phyloP scores from a whole-genome alignment of 2,888 invertebrate genomes.

The Drosophila conformis region DNA sequence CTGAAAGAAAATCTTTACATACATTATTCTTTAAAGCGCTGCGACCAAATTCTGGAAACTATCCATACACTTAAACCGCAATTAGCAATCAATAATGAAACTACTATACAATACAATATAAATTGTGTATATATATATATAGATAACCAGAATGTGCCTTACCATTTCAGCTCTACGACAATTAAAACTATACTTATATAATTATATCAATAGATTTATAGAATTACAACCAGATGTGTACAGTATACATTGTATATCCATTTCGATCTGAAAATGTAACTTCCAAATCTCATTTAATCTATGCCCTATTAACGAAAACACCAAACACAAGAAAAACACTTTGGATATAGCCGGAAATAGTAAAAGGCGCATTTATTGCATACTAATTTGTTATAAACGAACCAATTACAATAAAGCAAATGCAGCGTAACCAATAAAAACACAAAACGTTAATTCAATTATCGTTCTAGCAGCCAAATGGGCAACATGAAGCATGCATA shows the following conservation, averaged over 20 bases:
- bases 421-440: constrained; percentile 40
- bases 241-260: constrained; percentile 1
- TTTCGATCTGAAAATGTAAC: constrained; percentile 8
- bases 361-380: constrained; percentile 54
- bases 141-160: constrained; percentile 64
- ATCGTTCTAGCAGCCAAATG: not conserved
- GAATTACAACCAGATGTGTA: constrained; percentile 36
- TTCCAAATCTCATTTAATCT: constrained; percentile 39
- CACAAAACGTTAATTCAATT: constrained; percentile 7
- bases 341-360: constrained; percentile 23
- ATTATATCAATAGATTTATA: constrained; percentile 9
- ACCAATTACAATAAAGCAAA: constrained; percentile 64
- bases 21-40: constrained; percentile 22
- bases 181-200: not conserved
- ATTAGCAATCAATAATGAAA: constrained; percentile 68
- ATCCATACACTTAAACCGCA: constrained; percentile 49
- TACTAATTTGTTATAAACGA: constrained; percentile 52
- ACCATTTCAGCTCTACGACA: constrained; percentile 37
- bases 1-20: constrained; percentile 3
- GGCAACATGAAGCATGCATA: constrained; percentile 11
- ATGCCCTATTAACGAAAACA: constrained; percentile 24
- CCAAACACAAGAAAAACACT: constrained; percentile 8
- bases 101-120: constrained; percentile 21
- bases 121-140: constrained; percentile 13
- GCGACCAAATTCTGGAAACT: constrained; percentile 56